phyloP scores from a whole-genome alignment of 2,888 invertebrate species.

The Lepidochitona cinerea region DNA sequence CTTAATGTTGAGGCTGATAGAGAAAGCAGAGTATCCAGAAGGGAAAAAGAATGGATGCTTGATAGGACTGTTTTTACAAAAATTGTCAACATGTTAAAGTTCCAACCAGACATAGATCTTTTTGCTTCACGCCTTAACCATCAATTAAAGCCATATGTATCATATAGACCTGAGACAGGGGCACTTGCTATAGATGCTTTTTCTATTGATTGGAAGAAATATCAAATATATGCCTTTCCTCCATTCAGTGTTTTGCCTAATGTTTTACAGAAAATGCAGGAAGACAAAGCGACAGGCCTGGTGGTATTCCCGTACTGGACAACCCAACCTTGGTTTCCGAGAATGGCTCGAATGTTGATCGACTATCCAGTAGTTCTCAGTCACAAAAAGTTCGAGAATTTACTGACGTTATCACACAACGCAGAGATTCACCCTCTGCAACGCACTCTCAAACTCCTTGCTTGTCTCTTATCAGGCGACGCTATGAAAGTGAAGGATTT shows the following conservation, averaged over 20 bases:
- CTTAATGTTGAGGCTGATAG: background rate
- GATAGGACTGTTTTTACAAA: background rate
- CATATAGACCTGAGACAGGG: background rate
- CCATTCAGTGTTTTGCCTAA: background rate
- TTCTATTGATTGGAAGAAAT: background rate
- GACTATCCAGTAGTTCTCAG: background rate
- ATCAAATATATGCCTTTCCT: background rate
- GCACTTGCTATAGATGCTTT: background rate
- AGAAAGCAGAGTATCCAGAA: background rate
- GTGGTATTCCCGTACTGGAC: background rate
- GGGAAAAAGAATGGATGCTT: background rate
- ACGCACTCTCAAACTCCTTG: background rate
- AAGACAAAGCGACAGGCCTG: background rate
- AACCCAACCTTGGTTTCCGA: background rate
- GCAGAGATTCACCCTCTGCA: background rate
- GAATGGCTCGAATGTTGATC: background rate
- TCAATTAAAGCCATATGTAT: background rate
- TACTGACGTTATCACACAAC: background rate
- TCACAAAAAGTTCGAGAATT: background rate
- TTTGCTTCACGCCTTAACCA: background rate
- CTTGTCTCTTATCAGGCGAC: background rate
- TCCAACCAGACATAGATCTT: background rate
- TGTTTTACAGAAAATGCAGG: background rate
- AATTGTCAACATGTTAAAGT: background rate
- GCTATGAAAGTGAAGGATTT: background rate